These are phyloP conservation scores for Ennomos quercinarius DNA, from an alignment of 2,888 invertebrate species.

Conservation along the genomic window DNA sequence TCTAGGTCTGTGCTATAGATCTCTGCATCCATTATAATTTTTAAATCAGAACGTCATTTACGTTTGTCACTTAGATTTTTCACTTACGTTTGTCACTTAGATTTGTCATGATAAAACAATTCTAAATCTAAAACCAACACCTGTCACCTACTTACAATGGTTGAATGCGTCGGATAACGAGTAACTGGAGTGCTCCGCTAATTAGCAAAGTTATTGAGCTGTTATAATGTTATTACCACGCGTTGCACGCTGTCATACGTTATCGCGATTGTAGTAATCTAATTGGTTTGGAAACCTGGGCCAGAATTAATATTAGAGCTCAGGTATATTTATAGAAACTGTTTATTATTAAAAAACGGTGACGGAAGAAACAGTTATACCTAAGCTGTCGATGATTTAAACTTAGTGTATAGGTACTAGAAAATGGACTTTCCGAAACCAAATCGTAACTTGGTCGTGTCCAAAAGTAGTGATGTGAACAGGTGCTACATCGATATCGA, in stretches of 20 bases:
- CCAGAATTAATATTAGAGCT: conserved; percentile 24
- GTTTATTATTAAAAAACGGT: too few relatives aligned
- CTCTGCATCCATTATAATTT: too few relatives aligned
- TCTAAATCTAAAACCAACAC: background rate
- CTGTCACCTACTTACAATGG: conserved; percentile 50
- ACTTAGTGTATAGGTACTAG: background rate
- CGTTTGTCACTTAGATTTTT: too few relatives aligned
- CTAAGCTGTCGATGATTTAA: too few relatives aligned
- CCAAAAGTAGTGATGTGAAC: conserved; percentile 54
- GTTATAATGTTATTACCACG: conserved; percentile 40
- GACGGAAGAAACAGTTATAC: too few relatives aligned
- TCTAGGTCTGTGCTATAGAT: too few relatives aligned
- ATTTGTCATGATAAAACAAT: background rate
- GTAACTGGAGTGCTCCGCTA: conserved; percentile 53
- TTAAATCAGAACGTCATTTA: too few relatives aligned
- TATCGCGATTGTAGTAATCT: conserved; percentile 41
- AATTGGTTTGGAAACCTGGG: conserved; percentile 31
- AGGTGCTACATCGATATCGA: conserved; percentile 72
- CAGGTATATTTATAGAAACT: conserved; percentile 5
- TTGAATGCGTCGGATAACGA: conserved; percentile 58
- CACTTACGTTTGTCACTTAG: too few relatives aligned
- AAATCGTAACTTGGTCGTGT: conserved; percentile 72
- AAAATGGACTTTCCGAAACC: conserved; percentile 13
- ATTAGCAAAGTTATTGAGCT: conserved; percentile 53
- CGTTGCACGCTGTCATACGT: conserved; percentile 42